Evolutionary conservation across 2,797 vertebrate genomes (phyloP).

Genomic region (Gobionotothen gibberifrons): DNA sequence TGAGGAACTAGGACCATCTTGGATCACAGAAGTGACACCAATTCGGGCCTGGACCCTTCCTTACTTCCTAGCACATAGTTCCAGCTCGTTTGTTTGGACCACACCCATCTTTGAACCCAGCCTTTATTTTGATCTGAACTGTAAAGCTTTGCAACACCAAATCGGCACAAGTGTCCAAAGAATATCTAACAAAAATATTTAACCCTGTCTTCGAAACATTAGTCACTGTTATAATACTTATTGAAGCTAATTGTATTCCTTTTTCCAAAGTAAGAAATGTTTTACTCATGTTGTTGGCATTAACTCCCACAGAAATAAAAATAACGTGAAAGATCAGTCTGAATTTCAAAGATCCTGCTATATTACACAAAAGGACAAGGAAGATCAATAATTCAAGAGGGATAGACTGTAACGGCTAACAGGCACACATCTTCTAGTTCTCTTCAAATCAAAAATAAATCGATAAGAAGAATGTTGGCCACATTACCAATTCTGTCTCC

Average conservation of each 20-base stretch:
- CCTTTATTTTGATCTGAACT: too few relatives aligned
- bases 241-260: background rate
- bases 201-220: background rate
- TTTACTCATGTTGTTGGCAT: conserved; percentile 1
- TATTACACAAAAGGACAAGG: conserved; percentile 42
- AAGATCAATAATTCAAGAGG: conserved; percentile 70
- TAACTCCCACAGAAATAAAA: conserved; percentile 18
- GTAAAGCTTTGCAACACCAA: too few relatives aligned
- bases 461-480: conserved; percentile 65
- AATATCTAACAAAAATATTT: background rate
- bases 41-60: too few relatives aligned
- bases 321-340: conserved; percentile 29
- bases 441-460: conserved; percentile 65
- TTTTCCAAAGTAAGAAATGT: background rate
- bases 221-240: background rate
- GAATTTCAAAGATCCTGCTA: conserved; percentile 46
- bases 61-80: too few relatives aligned
- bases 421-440: conserved; percentile 40
- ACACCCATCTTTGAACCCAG: too few relatives aligned
- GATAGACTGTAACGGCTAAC: conserved; percentile 36
- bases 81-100: too few relatives aligned
- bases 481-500: conserved; percentile 70
- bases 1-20: too few relatives aligned
- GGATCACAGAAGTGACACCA: too few relatives aligned
- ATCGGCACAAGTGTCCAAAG: too few relatives aligned